Base-by-base conservation (phyloP, 2,797 vertebrate genomes). In the Calcarius lapponicus region DNA sequence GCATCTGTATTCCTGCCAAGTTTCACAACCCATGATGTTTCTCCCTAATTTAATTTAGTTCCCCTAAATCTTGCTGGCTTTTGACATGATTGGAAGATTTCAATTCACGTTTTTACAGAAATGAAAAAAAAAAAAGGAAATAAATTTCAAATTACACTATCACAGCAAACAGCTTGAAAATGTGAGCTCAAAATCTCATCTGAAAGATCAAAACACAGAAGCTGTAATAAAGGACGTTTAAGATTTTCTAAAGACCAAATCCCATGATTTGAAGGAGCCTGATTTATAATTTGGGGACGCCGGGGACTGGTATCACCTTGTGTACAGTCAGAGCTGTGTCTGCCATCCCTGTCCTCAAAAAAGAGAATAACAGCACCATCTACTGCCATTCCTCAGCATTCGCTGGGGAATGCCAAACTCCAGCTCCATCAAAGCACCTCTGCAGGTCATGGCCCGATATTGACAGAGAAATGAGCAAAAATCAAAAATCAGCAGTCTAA, bases 331-430 rank as follows among this genome's bases (percentile, higher is more conserved):
- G 6, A 7, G 31, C 5, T 47, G 51, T 25, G 48, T 3, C 31
- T 3, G 26, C n/a, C 50, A 12, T 5, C 73, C 34, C 31, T 38
- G 43, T 11, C 28, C 66, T 80, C 93, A 75, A 97, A 96, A 96
- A 80, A 62, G 94, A 97, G 95, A 94, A 90, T 93, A 92, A 96
- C 86, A 92, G 95, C 97, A 95, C 97, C 97, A 97, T 93, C 97
- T 97, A 95, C 94, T 94, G 97, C 45, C 73, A 17, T 61, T 84
- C n/a, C 29, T 64, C 9, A 29, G 93, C 54, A 92, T 31, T 22
- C 56, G n/a, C 92, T 62, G n/a, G 71, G 43, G 56, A 62, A 88
- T 80, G 26, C 5, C 65, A 22, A 71, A 67, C 17, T 50, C 9
- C 69, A 15, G n/a, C 65, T 67, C 65, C 69, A 21, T 3, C 62